phyloP scores from a whole-genome alignment of 1,140 invertebrate species.

The Euura lappo region DNA sequence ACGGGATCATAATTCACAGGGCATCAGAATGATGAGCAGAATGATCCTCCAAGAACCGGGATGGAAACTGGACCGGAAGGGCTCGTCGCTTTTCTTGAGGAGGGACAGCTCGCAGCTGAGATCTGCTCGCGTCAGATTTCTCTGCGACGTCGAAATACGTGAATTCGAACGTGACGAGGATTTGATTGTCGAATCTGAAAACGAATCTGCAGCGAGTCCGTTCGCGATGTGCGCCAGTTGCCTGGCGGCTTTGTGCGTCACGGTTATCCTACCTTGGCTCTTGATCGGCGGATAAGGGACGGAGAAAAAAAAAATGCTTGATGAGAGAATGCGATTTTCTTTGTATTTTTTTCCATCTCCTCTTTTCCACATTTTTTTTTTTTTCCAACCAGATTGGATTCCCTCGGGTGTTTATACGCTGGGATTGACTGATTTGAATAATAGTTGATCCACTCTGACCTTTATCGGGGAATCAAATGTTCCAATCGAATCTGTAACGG shows the following conservation, averaged over 20 bases:
- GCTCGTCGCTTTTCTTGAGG: conserved; percentile 54
- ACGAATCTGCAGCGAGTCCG: conserved; percentile 50
- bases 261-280: conserved; percentile 55
- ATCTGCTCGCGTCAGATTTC: conserved; percentile 54
- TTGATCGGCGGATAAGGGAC: conserved; percentile 51
- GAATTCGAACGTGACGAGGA: conserved; percentile 58
- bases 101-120: conserved; percentile 50
- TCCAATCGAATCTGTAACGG: no score
- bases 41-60: conserved; percentile 56
- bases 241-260: conserved; percentile 54
- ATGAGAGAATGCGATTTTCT: no score
- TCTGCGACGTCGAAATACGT: conserved; percentile 59
- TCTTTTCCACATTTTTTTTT: no score
- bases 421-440: no score
- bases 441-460: no score
- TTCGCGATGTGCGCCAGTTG: conserved; percentile 57
- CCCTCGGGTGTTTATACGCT: no score
- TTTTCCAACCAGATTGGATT: no score
- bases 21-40: conserved; percentile 38
- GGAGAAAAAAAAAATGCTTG: background rate
- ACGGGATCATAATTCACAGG: background rate
- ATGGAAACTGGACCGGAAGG: conserved; percentile 61
- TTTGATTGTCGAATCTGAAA: conserved; percentile 37
- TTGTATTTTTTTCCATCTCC: no score
- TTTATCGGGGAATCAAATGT: no score